Conservation (phyloP, 2,888 invertebrate species). For the Agriopis leucophaearia region DNA sequence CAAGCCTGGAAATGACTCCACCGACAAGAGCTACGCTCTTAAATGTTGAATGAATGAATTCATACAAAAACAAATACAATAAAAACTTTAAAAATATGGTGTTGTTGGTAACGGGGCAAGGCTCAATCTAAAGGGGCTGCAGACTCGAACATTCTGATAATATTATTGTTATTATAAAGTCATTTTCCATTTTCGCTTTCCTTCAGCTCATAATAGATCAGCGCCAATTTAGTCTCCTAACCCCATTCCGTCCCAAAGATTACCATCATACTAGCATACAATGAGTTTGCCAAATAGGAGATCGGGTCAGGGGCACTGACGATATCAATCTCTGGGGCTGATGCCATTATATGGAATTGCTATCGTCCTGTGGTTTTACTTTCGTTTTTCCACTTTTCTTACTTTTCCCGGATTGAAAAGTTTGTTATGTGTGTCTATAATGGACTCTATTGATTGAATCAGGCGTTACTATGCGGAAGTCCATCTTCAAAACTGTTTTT, state of each 20-base stretch:
- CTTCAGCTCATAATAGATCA: constrained; percentile 11
- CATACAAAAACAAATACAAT: no score
- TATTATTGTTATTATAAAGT: neutral
- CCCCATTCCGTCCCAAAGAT: constrained; percentile 25
- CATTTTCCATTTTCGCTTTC: constrained; percentile 7
- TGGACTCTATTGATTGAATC: no score
- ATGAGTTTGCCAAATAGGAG: constrained; percentile 31
- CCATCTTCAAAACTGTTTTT: no score
- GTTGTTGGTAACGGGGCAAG: no score
- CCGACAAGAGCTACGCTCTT: no score
- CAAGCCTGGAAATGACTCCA: no score
- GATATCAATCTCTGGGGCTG: constrained; percentile 31
- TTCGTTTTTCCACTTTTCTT: neutral
- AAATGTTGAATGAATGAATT: no score
- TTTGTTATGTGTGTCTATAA: neutral
- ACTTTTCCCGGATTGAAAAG: neutral
- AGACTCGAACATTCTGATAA: no score
- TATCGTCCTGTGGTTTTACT: neutral
- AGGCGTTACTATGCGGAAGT: no score
- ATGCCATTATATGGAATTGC: constrained; percentile 6
- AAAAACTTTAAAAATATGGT: no score
- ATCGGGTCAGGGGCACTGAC: constrained; percentile 31
- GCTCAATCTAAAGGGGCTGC: no score
- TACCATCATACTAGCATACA: constrained; percentile 24
- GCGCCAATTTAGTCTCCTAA: constrained; percentile 21